Percentiles rank a stretch among this genome's conserved stretches.
Conservation (phyloP, 2,113 vertebrate genomes). For the Canis aureus region DNA sequence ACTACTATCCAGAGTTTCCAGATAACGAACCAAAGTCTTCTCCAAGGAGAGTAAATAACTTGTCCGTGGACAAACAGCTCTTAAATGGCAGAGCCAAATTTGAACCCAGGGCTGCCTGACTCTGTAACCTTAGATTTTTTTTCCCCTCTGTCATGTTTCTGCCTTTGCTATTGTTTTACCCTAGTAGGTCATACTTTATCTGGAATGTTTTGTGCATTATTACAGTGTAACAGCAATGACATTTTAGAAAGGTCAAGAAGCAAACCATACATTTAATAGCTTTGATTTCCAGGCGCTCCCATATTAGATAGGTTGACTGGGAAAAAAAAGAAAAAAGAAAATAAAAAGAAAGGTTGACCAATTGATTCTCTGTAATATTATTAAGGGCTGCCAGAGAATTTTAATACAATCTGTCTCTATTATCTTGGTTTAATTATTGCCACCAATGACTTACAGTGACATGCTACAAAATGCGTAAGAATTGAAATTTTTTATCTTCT, state of each 20-base stretch:
- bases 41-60: background rate
- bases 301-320: background rate
- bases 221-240: background rate
- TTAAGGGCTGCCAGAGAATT: constrained; percentile 40
- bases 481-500: constrained; percentile 42
- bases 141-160: background rate
- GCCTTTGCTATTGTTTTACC: background rate
- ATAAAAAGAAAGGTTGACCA: background rate
- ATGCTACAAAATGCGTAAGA: constrained; percentile 49
- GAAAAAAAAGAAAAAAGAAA: too few relatives aligned
- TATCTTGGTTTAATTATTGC: constrained; percentile 61
- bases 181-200: background rate
- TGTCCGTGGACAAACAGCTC: background rate
- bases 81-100: background rate
- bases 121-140: background rate
- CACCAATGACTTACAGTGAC: background rate
- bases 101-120: background rate
- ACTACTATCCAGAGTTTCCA: background rate
- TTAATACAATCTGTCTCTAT: constrained; percentile 62
- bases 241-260: constrained; percentile 40
- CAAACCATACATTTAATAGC: background rate
- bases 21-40: background rate
- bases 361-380: background rate
- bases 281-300: background rate
- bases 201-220: background rate